These are phyloP conservation scores for Ridgeia piscesae DNA, from an alignment of 1,140 invertebrate species.

Conservation along the genomic window DNA sequence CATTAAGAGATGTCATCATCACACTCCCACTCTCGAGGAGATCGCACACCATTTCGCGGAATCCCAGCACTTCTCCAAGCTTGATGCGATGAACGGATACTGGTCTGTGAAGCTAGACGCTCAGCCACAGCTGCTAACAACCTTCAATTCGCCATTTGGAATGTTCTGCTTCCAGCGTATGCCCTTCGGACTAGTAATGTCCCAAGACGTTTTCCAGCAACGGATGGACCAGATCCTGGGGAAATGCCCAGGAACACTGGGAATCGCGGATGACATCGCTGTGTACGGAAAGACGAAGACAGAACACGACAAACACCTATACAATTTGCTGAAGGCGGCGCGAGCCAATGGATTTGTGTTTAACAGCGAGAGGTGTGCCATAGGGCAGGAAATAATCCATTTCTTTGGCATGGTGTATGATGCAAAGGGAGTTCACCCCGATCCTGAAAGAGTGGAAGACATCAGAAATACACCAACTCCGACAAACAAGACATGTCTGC, in stretches of 20 bases:
- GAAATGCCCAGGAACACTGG: slow-evolving; percentile 46
- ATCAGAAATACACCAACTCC: slow-evolving; percentile 38
- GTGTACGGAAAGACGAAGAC: slow-evolving; percentile 15
- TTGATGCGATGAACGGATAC: slow-evolving; percentile 34
- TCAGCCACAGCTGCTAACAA: slow-evolving; percentile 34
- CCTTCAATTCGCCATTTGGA: slow-evolving; percentile 36
- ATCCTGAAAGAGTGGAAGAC: slow-evolving; percentile 52
- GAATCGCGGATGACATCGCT: slow-evolving; percentile 47
- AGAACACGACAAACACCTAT: slow-evolving; percentile 18
- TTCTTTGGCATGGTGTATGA: slow-evolving; percentile 43
- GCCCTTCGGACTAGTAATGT: slow-evolving; percentile 33
- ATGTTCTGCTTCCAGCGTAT: slow-evolving; percentile 31
- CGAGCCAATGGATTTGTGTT: slow-evolving; percentile 48
- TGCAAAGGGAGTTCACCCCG: slow-evolving; percentile 49
- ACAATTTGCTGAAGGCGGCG: slow-evolving; percentile 44
- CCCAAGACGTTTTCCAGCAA: slow-evolving; percentile 48
- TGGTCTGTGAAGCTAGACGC: slow-evolving; percentile 37
- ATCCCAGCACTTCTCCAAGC: no score
- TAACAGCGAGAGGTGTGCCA: slow-evolving; percentile 46
- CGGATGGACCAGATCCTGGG: slow-evolving; percentile 41
- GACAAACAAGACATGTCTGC: slow-evolving; percentile 30
- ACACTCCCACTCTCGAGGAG: slow-evolving; percentile 36
- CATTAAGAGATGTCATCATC: slow-evolving; percentile 30
- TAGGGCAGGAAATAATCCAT: not conserved
- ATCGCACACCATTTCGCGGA: slow-evolving; percentile 34